Conservation (phyloP, 2,888 invertebrate genomes). For the Athetis lepigone region DNA sequence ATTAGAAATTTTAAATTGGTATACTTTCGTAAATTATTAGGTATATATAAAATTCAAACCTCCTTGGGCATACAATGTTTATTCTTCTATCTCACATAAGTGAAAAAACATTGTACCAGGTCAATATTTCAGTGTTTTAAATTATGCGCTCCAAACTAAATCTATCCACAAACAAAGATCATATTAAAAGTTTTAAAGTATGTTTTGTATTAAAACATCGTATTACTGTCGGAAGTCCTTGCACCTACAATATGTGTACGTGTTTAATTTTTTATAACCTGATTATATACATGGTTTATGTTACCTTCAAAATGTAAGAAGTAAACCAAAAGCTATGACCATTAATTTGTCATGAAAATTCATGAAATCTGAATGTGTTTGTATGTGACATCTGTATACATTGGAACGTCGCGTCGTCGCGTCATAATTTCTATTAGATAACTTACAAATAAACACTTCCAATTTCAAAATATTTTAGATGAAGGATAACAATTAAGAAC, state of each 20-base stretch:
- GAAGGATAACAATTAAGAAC: slow-evolving; percentile 17
- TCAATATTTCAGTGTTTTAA: not conserved
- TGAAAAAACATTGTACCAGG: no score
- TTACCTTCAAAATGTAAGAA: not conserved
- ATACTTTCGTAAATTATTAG: no score
- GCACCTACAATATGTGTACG: not conserved
- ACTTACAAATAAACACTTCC: slow-evolving; percentile 3
- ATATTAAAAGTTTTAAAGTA: not conserved
- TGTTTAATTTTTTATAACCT: not conserved
- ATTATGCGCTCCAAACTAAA: not conserved
- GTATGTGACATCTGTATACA: not conserved
- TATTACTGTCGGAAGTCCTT: slow-evolving; percentile 9
- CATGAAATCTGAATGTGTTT: not conserved
- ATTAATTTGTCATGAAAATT: not conserved
- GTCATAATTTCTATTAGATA: not conserved
- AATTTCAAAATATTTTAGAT: slow-evolving; percentile 27
- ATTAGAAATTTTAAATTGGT: no score
- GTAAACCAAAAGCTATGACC: not conserved
- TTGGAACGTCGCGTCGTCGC: not conserved
- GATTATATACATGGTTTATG: not conserved
- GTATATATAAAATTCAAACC: no score
- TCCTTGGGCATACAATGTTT: no score
- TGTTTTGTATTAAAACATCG: slow-evolving; percentile 1
- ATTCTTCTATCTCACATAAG: no score
- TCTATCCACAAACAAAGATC: not conserved